Evolutionary conservation across 1,140 invertebrate species (phyloP).

Genomic region (Drosophila seguyi): DNA sequence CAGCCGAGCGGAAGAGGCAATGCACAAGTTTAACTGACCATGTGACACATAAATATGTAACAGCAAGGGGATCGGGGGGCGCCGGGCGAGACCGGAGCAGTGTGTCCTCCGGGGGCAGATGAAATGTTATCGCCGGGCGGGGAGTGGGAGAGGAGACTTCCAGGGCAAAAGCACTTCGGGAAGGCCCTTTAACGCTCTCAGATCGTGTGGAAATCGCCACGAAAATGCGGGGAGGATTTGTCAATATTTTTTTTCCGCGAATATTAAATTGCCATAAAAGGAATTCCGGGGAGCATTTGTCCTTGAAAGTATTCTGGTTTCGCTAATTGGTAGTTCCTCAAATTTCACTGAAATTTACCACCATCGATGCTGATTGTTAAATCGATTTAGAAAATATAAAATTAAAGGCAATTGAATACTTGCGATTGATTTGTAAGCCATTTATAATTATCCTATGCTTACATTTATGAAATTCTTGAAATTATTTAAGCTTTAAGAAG

Average conservation of each 20-base stretch:
- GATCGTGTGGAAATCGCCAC: slow-evolving; percentile 42
- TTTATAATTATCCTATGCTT: not conserved
- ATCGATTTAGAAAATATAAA: not conserved
- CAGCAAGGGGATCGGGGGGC: not conserved
- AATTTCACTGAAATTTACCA: not conserved
- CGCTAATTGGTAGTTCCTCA: not conserved
- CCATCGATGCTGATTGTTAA: not conserved
- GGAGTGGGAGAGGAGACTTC: not conserved
- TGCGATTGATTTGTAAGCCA: not conserved
- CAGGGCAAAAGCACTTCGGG: slow-evolving; percentile 29
- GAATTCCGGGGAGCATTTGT: not conserved
- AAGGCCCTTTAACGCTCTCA: slow-evolving; percentile 25
- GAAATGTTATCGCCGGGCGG: slow-evolving; percentile 30
- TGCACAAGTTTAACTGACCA: slow-evolving; percentile 78
- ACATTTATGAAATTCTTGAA: not conserved
- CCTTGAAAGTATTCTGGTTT: not conserved
- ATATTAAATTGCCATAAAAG: slow-evolving; percentile 20
- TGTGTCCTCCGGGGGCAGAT: slow-evolving; percentile 31
- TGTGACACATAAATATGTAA: slow-evolving; percentile 75
- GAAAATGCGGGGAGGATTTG: slow-evolving; percentile 23
- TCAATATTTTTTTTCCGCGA: slow-evolving; percentile 35
- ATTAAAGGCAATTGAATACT: not conserved
- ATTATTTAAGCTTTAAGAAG: not conserved
- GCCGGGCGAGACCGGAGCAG: not conserved
- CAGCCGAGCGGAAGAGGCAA: slow-evolving; percentile 65